Evolutionary conservation across 2,888 invertebrate genomes (phyloP), one percentile per base, ranked within the genome.

Genomic region (Lepetodrilus schrolli): DNA sequence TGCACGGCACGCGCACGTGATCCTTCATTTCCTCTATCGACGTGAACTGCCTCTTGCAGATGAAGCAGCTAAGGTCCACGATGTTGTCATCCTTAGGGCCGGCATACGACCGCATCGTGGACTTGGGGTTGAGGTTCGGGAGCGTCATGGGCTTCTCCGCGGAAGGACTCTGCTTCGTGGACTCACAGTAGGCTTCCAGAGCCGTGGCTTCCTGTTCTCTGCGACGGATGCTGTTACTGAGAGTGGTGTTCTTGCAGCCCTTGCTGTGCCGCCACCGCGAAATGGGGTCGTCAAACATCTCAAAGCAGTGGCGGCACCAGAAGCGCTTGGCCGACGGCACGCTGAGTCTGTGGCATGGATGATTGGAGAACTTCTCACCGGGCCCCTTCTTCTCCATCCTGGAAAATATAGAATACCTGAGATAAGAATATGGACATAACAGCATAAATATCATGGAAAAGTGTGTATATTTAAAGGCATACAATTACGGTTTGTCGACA

Each of bases 251-350:
- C 51, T 81, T 80, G 50, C 87, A 87, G 37, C 77, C 82, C 66
- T 83, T 84, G 71, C 87, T 87, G 77, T 87, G 87, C 34, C 85
- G 80, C 87, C 87, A 87, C 70, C 87, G 79, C 10, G 84, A 80
- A 36, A 87, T 87, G n/a, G 87, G 84, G 77, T 87, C 86, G 73
- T 84, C 84, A 77, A 87, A 87, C 75, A 84, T 85, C 76, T 84
- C 82, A 85, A 86, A 86, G 74, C 87, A 87, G 76, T 87, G 87
- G 2, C 87, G 82, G 73, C 87, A 87, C 86, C 86, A 86, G 76
- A 86, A 87, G 4, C 85, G 73, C 51, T 84, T 84, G 17, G 84
- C 85, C 71, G 84, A 81, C 30, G 87, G 86, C 17, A 86, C 83
- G 76, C 87, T 87, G 66, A 87, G 82, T 66, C 85, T 81, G 78